Evolutionary conservation across 2,797 vertebrate species (phyloP).

Genomic region (Darevskia nairensis): DNA sequence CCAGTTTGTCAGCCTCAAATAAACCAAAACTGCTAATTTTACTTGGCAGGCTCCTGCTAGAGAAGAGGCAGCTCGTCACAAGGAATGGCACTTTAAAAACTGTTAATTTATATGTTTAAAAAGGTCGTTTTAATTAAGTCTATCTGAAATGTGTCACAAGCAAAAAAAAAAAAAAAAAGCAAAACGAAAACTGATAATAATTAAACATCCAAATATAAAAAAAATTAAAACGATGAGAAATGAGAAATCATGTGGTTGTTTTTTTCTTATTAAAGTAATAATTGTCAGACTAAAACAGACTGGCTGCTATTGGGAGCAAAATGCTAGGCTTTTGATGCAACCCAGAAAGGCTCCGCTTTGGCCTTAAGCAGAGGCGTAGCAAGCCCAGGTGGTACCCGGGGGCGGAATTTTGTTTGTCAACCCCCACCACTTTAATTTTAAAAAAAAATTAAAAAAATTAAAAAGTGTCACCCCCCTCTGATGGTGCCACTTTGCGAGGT

Average conservation of each 20-base stretch:
- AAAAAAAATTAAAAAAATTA: too few species aligned
- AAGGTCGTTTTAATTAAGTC: constrained; percentile 71
- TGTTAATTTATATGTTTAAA: constrained; percentile 67
- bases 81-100: constrained; percentile 60
- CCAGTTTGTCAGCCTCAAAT: constrained; percentile 49
- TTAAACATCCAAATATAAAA: constrained; percentile 9
- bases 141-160: constrained; percentile 62
- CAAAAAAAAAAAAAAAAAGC: constrained; percentile 32
- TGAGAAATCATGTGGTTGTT: not conserved
- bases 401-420: too few species aligned
- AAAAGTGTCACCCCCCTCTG: too few species aligned
- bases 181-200: constrained; percentile 2
- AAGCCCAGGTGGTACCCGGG: too few species aligned
- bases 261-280: not conserved
- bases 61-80: constrained; percentile 60
- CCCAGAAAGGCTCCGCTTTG: too few species aligned
- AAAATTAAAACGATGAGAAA: not conserved
- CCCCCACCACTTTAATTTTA: too few species aligned
- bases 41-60: constrained; percentile 64
- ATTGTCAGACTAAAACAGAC: not conserved
- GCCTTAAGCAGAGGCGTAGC: too few species aligned
- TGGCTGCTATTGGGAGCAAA: not conserved
- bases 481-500: too few species aligned
- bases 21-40: constrained; percentile 66
- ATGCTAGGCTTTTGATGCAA: not conserved